A percentile compares a stretch with the other conserved stretches of the same genome.
Conservation (phyloP, 2,888 invertebrate genomes). For the Theristus sp. region DNA sequence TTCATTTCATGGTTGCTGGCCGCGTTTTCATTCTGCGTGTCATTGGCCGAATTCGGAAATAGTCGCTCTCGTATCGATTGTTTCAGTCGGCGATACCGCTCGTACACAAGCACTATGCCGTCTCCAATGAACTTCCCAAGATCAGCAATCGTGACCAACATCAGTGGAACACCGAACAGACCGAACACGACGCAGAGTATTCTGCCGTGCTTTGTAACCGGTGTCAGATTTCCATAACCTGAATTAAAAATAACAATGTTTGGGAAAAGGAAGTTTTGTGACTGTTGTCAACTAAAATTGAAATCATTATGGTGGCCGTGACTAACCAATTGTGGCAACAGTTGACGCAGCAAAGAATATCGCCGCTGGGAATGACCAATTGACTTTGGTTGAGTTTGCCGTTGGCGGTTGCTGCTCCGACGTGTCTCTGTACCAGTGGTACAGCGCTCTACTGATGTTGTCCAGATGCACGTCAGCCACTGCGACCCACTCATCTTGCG, state of each 20-base stretch:
- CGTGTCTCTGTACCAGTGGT: not conserved
- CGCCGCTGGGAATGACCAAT: conserved; percentile 7
- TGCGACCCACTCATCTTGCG: not conserved
- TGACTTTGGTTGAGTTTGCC: not conserved
- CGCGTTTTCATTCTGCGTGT: not conserved
- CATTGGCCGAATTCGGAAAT: not conserved
- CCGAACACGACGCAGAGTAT: conserved; percentile 7
- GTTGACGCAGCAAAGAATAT: conserved; percentile 8
- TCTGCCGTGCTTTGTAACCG: conserved; percentile 4
- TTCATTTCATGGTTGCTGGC: too few relatives aligned
- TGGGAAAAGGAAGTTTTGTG: too few relatives aligned
- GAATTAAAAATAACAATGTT: not conserved
- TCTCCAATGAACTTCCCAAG: conserved; percentile 9
- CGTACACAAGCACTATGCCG: not conserved
- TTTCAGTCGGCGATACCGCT: not conserved
- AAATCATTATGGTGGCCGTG: not conserved
- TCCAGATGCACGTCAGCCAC: not conserved
- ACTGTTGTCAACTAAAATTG: too few relatives aligned
- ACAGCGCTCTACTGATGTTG: conserved; percentile 1
- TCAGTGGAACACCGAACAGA: conserved; percentile 9
- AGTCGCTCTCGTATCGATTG: not conserved
- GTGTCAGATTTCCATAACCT: conserved; percentile 9
- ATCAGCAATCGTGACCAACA: conserved; percentile 9
- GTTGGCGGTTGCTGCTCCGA: not conserved
- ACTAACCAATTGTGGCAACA: conserved; percentile 7